phyloP scores from a whole-genome alignment of 2,888 invertebrate species.

The Plusia festucae region DNA sequence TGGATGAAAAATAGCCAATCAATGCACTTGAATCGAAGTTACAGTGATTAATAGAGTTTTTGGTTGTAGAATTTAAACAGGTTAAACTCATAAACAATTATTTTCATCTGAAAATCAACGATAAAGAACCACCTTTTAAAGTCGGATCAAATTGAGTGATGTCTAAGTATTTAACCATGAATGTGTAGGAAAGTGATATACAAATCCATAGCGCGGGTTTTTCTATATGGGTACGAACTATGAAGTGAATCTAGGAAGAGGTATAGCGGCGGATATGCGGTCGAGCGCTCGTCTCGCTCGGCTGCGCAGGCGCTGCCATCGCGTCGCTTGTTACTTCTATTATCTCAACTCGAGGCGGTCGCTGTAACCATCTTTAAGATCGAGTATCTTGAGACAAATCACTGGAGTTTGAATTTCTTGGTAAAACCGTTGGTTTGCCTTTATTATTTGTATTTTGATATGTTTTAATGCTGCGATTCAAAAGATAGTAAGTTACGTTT shows the following conservation, averaged over 20 bases:
- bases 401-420: conserved; percentile 56
- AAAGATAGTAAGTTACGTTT: conserved; percentile 25
- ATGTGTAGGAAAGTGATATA: conserved; percentile 53
- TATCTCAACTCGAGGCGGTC: conserved; percentile 78
- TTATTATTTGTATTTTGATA: conserved; percentile 42
- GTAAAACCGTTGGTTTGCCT: conserved; percentile 35
- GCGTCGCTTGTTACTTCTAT: conserved; percentile 83
- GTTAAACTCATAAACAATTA: too few relatives aligned
- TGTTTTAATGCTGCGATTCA: conserved; percentile 26
- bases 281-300: conserved; percentile 83
- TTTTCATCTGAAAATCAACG: too few relatives aligned
- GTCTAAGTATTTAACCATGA: conserved; percentile 2
- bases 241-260: conserved; percentile 78
- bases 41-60: too few relatives aligned
- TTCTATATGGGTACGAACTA: conserved; percentile 55
- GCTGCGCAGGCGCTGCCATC: conserved; percentile 81
- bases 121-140: too few relatives aligned
- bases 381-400: conserved; percentile 76
- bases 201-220: conserved; percentile 55
- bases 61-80: too few relatives aligned
- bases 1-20: too few relatives aligned
- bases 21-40: too few relatives aligned
- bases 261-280: conserved; percentile 85
- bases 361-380: conserved; percentile 78
- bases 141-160: neutral